Base-by-base conservation (phyloP, 64 coral and sea anemone species). In the Astreopora myriophthalma region DNA sequence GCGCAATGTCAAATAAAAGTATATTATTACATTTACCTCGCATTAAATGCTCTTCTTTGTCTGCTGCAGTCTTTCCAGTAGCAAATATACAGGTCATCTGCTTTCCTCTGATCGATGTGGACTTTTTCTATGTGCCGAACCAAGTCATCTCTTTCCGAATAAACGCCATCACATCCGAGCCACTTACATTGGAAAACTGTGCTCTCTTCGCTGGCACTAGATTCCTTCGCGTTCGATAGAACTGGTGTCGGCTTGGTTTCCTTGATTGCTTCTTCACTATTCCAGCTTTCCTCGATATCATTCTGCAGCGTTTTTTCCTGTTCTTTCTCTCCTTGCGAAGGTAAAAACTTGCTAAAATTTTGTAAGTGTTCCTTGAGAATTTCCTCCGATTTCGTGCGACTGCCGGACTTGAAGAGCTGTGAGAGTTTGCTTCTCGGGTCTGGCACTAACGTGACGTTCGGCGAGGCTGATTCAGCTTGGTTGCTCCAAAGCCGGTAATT, bases 41-140 rank as follows among this genome's bases (percentile, higher is more conserved):
- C 97, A 46, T 99, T 99, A 36, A 99, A 99, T 23, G 94, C 90
- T 49, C 95, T 90, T 13, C 90, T 72, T 83, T 99, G 94, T 5
- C 97, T 83, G 38, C 87, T 93, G 39, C 97, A 99, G 33, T 93
- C 73, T 25, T 99, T 92, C 97, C 97, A 99, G 37, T 93, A 99
- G 49, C 97, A 99, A 69, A 99, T 95, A 51, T 96, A 99, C 64
- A 95, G 90, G 84, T 99, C 97, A 37, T 99, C 97, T 2, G 97
- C 94, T 58, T 99, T 99, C 40, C 97, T 90, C 62, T 99, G 97
- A 57, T 99, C 97, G 70, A 99, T 99, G 83, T 99, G 97, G 60
- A 99, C 97, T 81, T 99, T 99, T 48, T 99, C 97, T 24, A 99
- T 99, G 30, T 99, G 97, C 31, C 97, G 87, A 26, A 99, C 97